Evolutionary conservation across 2,797 vertebrate genomes (phyloP), one percentile per base, ranked within the genome.

Genomic region (Schizothorax lantsangensis): DNA sequence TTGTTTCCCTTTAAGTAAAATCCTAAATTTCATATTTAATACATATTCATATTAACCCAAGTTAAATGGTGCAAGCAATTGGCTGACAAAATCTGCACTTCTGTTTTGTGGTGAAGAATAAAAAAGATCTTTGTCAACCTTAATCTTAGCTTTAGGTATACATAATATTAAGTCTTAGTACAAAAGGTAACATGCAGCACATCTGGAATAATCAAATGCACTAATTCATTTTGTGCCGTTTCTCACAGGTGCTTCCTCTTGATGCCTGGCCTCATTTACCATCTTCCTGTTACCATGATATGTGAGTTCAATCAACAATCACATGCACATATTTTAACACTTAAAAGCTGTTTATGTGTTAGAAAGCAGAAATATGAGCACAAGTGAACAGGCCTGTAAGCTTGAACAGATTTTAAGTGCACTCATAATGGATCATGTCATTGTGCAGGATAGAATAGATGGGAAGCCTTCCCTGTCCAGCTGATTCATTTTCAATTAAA

Each of bases 221-320:
- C 38, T 45, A 7, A n/a, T 36, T 72, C 5, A 62, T 77, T 21
- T n/a, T 83, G 47, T 71, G 81, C 12, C 21, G 14, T 69, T 69
- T 57, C 21, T 49, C 49, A 72, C 26, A 79, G 59, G 66, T 79
- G 33, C 40, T 78, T 64, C 86, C 75, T 54, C 38, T 81, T 30
- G 38, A 49, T 54, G 19, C 15, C 45, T 66, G 9, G 15, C 3
- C 30, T n/a, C 26, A 26, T 40, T 73, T 19, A 66, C 54, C 5
- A 26, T 17, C 23, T 23, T 79, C 38, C 12, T 49, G 54, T 38
- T 36, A 5, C 66, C 15, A 23, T 14, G 52, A 45, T 23, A 66
- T 19, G 30, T 36, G 10, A 73, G 30, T 54, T 79, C 68, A 68
- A 0, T 62, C 64, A 45, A 52, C 14, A 68, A 78, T 45, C 73